Evolutionary conservation across 2,888 invertebrate species (phyloP), one percentile per base, ranked within the genome.

Genomic region (Hedya salicella): DNA sequence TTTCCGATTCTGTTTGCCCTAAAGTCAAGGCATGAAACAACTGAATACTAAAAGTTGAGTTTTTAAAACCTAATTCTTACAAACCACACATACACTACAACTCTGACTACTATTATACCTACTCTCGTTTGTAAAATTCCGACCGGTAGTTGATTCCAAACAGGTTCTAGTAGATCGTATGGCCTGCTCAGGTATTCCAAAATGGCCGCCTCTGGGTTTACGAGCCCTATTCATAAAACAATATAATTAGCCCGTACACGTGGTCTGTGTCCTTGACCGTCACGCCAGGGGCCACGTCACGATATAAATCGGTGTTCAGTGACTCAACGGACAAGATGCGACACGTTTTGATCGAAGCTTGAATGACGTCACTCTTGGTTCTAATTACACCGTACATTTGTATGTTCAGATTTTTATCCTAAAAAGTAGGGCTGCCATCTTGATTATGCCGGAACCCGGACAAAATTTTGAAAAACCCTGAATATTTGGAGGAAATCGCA

Each of bases 251-350:
- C 36, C n/a, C 36, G 36, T 11, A 36, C 36, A 36, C 36, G 36
- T 36, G 36, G 36, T 11, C 9, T 9, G 16, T 44, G 56, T n/a
- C 56, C 56, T 56, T 56, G 56, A 17, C 42, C 56, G 53, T 40
- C 53, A 40, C 40, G 40, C 52, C 5, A 5, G 32, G 2, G 36
- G 16, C 53, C 14, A 40, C 53, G 40, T 54, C 40, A 54, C 25
- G 21, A 21, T 54, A 2, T 32, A 13, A 42, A 42, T 36, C 9
- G 36, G 36, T 9, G 14, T 30, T 56, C 16, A 6, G 44, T 44
- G 56, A 56, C 56, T 56, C 56, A 13, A 56, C 56, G 16, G 44
- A 56, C 56, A 17, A 44, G 56, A 44, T 56, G 30, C 16, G 30
- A 44, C 56, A n/a, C 42, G 56, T 56, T 56, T 44, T 30, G 21